These are phyloP conservation scores for Leptopilina boulardi DNA, from an alignment of 1,140 invertebrate genomes.

Conservation along the genomic window DNA sequence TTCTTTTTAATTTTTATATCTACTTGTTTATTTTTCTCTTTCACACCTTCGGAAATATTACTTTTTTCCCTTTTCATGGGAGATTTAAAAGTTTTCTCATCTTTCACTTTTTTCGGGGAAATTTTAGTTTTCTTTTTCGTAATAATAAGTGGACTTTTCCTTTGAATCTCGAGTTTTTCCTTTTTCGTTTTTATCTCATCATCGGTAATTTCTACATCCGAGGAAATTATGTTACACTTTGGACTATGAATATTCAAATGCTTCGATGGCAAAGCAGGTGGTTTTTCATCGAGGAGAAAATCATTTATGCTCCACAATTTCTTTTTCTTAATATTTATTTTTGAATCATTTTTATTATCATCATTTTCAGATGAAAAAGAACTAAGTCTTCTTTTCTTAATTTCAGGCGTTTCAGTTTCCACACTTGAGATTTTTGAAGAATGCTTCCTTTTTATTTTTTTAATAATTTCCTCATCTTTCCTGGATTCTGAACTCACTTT, in stretches of 20 bases:
- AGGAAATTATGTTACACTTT: background rate
- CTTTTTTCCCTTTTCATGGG: background rate
- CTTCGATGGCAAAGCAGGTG: background rate
- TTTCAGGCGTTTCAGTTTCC: background rate
- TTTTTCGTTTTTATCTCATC: background rate
- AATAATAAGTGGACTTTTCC: background rate
- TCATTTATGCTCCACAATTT: background rate
- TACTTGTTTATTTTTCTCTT: background rate
- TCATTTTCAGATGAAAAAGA: background rate
- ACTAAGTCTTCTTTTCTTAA: background rate
- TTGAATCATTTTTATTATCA: slow-evolving; percentile 10
- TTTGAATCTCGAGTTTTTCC: background rate
- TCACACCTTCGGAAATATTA: background rate
- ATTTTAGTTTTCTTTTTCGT: background rate
- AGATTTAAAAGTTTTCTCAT: background rate
- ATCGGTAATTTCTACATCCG: background rate
- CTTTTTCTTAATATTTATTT: background rate
- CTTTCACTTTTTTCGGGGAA: background rate
- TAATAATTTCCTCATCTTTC: background rate
- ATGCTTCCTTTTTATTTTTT: background rate
- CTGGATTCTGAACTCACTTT: background rate
- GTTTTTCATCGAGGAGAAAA: background rate
- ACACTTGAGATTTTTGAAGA: background rate
- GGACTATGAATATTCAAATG: background rate
- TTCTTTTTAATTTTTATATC: background rate